Evolutionary conservation across 2,797 vertebrate genomes (phyloP), one percentile per base, ranked within the genome.

Genomic region (Halcyon smyrnensis): DNA sequence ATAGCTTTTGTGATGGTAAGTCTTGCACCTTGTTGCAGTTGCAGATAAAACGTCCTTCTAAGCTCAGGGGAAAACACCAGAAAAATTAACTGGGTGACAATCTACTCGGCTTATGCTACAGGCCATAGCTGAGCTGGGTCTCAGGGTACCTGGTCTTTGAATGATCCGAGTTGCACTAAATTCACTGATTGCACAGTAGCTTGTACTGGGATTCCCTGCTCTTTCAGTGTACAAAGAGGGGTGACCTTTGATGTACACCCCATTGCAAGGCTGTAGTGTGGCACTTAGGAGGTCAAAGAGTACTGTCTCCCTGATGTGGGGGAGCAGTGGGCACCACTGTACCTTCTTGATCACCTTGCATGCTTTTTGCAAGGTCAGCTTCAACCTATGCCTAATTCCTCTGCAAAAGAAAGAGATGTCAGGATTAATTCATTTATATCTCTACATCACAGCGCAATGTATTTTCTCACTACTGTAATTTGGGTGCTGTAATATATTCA

Each of bases 401-500:
- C 78, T 59, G 81, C 88, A 87, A 50, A 83, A 93, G 80, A 94
- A 95, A 78, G 62, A 90, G 70, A 96, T 90, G 88, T 95, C 94
- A 92, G 84, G 71, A 91, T 93, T 95, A 95, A 94, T 97, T 96
- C 36, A 83, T 93, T 93, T 95, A 75, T 87, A 84, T 92, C 79
- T 90, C 76, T 92, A 75, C 82, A 91, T 95, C 93, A 94, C 84
- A 96, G 86, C 39, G 9, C 65, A 2, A 25, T 89, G 88, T 92
- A 83, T 97, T 95, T 96, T 95, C 64, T 85, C 94, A 71, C 84
- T 92, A 54, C 60, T 91, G 53, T 93, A 93, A 95, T 95, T 92
- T 77, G 37, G 23, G n/a, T 78, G 39, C 68, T 87, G 60, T 95
- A 91, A 91, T 93, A 43, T 64, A 90, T 94, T 90, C 37, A 2